These are phyloP conservation scores for Acanthurus tractus DNA, from an alignment of 2,797 vertebrate genomes.

Conservation along the genomic window DNA sequence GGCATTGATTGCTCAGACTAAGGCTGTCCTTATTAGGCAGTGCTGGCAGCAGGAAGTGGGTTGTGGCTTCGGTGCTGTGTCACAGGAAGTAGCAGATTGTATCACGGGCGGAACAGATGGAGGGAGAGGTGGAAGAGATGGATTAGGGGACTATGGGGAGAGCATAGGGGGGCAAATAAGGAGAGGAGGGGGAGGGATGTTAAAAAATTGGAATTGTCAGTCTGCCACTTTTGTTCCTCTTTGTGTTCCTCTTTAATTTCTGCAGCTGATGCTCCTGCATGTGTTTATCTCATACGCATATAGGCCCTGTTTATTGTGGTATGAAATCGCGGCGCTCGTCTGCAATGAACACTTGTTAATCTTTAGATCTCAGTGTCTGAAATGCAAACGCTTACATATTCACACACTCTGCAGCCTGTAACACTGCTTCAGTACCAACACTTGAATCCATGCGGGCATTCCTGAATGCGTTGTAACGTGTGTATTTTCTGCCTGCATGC, in stretches of 20 bases:
- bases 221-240: constrained; percentile 19
- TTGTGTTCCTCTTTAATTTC: neutral
- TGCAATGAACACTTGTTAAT: neutral
- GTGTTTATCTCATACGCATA: neutral
- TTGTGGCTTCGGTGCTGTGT: constrained; percentile 76
- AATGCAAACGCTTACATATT: neutral
- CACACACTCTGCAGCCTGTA: neutral
- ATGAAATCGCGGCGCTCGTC: neutral
- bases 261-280: neutral
- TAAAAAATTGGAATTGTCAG: constrained; percentile 33
- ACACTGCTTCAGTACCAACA: neutral
- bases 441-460: neutral
- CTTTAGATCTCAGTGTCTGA: neutral
- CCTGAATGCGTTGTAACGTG: constrained; percentile 16
- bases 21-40: constrained; percentile 81
- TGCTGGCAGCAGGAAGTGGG: constrained; percentile 84
- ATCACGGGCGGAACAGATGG: constrained; percentile 79
- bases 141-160: constrained; percentile 67
- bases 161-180: constrained; percentile 49
- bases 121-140: constrained; percentile 68
- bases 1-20: constrained; percentile 47
- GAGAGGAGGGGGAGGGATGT: constrained; percentile 41
- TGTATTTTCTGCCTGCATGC: constrained; percentile 6
- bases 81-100: constrained; percentile 87
- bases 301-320: neutral